These are phyloP conservation scores for Nyctereutes procyonoides DNA, from an alignment of 2,113 vertebrate species.

Conservation along the genomic window DNA sequence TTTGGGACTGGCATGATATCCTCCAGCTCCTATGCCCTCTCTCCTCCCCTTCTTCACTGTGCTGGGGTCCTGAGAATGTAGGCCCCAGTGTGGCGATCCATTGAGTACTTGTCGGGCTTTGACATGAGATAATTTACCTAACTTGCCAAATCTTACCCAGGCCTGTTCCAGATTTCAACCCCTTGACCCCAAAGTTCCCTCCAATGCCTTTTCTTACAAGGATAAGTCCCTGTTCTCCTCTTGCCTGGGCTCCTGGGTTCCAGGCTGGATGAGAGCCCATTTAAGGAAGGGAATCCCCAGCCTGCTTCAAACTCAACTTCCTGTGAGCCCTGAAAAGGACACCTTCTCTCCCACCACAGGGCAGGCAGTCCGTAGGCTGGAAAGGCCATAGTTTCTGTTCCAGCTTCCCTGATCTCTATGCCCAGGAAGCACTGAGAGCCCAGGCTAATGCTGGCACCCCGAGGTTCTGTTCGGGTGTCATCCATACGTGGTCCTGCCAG, in stretches of 20 bases:
- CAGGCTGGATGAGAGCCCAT: not conserved
- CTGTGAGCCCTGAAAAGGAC: rapidly evolving
- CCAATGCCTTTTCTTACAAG: not conserved
- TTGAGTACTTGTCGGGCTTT: not conserved
- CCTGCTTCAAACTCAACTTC: no score
- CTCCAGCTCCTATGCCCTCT: not conserved
- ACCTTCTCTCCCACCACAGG: not conserved
- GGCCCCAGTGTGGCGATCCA: rapidly evolving
- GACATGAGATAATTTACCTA: not conserved
- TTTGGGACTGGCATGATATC: not conserved
- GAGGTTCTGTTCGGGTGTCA: not conserved
- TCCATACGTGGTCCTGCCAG: rapidly evolving
- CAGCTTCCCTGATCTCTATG: not conserved
- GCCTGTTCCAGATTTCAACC: not conserved
- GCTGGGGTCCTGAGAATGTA: no score
- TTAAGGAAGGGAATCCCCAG: not conserved
- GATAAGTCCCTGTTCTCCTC: not conserved
- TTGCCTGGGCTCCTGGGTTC: not conserved
- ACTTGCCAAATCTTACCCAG: not conserved
- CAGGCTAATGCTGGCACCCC: not conserved
- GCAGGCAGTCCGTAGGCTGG: not conserved
- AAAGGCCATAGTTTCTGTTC: not conserved
- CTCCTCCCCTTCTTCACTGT: not conserved
- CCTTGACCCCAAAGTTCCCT: not conserved
- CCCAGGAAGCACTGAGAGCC: not conserved